Percentiles rank a stretch among this genome's conserved stretches.
Conservation (phyloP, 2,797 vertebrate genomes). For the Scyliorhinus canicula region DNA sequence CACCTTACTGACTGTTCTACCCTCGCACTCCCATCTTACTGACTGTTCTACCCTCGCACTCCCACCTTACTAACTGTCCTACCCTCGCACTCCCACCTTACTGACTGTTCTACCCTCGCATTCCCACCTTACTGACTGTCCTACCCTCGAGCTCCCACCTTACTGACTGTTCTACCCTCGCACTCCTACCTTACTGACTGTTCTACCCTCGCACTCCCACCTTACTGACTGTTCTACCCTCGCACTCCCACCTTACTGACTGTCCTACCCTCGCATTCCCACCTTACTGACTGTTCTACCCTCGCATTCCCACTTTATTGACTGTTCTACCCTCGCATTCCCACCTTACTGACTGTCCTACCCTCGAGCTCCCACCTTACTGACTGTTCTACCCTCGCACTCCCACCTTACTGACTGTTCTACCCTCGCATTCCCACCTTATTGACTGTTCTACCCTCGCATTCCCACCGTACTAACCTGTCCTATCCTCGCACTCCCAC, state of each 20-base stretch:
- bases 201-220: no score
- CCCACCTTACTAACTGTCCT: no score
- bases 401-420: not conserved
- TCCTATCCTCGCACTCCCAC: not conserved
- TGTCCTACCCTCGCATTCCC: no score
- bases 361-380: no score
- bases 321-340: not conserved
- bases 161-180: not conserved
- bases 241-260: not conserved
- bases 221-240: not conserved
- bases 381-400: not conserved
- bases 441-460: not conserved
- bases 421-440: not conserved
- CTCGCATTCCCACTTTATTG: not conserved
- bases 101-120: not conserved
- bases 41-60: not conserved
- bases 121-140: not conserved
- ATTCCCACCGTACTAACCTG: not conserved
- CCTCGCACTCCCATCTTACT: not conserved
- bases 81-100: no score
- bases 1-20: not conserved
- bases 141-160: no score
- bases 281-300: not conserved
- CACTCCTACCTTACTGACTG: not conserved
- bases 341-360: no score